These are phyloP conservation scores for Leucophenga maculata DNA, from an alignment of 2,888 invertebrate genomes.

Conservation along the genomic window DNA sequence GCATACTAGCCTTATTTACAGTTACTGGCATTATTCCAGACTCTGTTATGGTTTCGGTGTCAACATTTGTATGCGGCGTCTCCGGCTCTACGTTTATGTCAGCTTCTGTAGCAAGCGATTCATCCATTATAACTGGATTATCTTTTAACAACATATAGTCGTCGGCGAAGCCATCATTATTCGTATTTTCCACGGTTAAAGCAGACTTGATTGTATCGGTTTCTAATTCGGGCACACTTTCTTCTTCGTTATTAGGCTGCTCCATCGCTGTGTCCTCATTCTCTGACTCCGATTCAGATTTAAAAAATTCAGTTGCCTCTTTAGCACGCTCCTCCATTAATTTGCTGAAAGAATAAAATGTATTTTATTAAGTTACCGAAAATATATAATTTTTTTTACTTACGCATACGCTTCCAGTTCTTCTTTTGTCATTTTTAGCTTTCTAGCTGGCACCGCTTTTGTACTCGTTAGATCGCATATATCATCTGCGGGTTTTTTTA, in stretches of 20 bases:
- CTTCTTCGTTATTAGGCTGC: conserved; percentile 4
- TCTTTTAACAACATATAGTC: conserved; percentile 28
- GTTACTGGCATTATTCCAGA: background rate
- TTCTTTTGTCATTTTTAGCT: conserved; percentile 79
- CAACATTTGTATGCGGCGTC: background rate
- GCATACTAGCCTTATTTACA: too few relatives aligned
- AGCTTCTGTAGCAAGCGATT: background rate
- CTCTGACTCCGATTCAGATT: conserved; percentile 75
- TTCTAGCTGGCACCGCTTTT: conserved; percentile 42
- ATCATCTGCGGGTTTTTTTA: conserved; percentile 52
- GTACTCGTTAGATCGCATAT: conserved; percentile 50
- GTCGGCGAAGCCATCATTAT: background rate
- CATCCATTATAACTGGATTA: conserved; percentile 31
- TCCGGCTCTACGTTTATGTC: background rate
- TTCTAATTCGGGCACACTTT: background rate
- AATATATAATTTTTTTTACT: too few relatives aligned
- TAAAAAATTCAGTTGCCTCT: conserved; percentile 83
- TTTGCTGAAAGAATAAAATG: conserved; percentile 72
- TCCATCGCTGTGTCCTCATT: conserved; percentile 35
- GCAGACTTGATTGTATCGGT: background rate
- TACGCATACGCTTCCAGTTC: conserved; percentile 79
- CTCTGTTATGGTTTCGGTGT: background rate
- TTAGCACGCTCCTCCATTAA: conserved; percentile 81
- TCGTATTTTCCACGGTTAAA: background rate
- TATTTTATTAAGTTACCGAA: background rate